Conservation (phyloP, 2,888 invertebrate genomes). For the Candidula unifasciata region DNA sequence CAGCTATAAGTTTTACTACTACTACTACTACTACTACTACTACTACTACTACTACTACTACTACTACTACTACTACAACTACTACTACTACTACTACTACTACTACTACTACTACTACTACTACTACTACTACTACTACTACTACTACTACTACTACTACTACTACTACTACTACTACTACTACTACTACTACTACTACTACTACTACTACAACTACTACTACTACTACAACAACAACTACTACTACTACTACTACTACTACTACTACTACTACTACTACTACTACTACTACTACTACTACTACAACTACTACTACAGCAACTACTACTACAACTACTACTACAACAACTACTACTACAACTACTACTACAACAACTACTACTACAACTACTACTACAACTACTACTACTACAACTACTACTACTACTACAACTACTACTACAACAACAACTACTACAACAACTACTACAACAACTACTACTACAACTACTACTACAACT, state of each 20-base stretch:
- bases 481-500: constrained; percentile 24
- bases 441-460: background rate
- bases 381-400: background rate
- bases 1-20: no score
- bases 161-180: constrained; percentile 28
- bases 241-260: constrained; percentile 29
- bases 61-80: background rate
- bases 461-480: constrained; percentile 20
- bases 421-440: background rate
- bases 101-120: constrained; percentile 26
- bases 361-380: background rate
- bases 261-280: constrained; percentile 31
- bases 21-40: background rate
- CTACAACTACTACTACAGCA: background rate
- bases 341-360: background rate
- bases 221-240: background rate
- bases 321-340: background rate
- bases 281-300: constrained; percentile 29
- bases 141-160: background rate
- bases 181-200: constrained; percentile 39
- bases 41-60: background rate
- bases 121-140: constrained; percentile 36
- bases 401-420: background rate
- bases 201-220: background rate
- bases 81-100: constrained; percentile 22